Conservation (phyloP, 2,113 vertebrate species). For the Carettochelys insculpta region DNA sequence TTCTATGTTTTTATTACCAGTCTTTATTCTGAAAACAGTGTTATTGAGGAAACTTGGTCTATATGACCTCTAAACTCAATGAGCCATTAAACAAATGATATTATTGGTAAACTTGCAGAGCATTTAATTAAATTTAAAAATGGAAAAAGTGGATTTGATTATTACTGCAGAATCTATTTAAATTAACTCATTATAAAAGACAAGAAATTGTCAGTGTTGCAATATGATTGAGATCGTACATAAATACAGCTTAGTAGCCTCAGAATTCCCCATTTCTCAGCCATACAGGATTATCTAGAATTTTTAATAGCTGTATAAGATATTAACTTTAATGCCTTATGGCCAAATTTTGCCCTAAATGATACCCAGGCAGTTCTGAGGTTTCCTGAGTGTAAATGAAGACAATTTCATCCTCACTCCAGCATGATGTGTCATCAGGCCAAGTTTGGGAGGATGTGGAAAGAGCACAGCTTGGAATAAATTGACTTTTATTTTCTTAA, state of each 20-base stretch:
- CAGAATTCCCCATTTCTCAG: background rate
- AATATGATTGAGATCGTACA: constrained; percentile 14
- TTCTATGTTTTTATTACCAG: constrained; percentile 3
- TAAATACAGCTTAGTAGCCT: background rate
- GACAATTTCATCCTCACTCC: constrained; percentile 48
- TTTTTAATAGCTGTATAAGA: background rate
- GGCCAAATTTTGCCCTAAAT: constrained; percentile 60
- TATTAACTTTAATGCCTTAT: constrained; percentile 38
- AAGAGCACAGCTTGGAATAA: constrained; percentile 17
- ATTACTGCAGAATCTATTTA: constrained; percentile 48
- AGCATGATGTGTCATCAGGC: constrained; percentile 57
- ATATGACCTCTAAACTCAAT: constrained; percentile 58
- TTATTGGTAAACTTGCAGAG: constrained; percentile 47
- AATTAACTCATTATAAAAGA: constrained; percentile 56
- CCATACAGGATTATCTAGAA: background rate
- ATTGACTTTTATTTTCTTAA: background rate
- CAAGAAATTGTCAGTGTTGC: constrained; percentile 12
- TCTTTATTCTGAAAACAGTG: background rate
- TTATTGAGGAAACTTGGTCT: constrained; percentile 18
- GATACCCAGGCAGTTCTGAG: constrained; percentile 50
- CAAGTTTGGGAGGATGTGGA: constrained; percentile 51
- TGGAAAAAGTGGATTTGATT: constrained; percentile 26
- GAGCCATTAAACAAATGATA: constrained; percentile 63
- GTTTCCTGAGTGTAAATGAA: constrained; percentile 48
- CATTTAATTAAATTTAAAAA: constrained; percentile 64